phyloP scores from a whole-genome alignment of 2,888 invertebrate genomes.

The Heliconius aoede region DNA sequence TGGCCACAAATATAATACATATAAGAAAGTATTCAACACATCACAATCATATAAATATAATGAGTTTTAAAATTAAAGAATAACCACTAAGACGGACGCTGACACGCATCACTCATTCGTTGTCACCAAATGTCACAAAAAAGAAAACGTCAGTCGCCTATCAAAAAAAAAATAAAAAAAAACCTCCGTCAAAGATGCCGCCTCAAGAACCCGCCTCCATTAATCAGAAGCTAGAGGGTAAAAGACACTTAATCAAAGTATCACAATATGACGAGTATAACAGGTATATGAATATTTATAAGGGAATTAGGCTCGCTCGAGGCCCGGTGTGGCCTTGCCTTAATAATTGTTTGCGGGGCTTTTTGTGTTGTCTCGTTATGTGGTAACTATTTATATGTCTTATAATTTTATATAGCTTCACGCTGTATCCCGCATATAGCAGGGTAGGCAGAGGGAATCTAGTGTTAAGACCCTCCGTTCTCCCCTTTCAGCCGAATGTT shows the following conservation, averaged over 20 bases:
- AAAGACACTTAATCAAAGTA: slow-evolving; percentile 80
- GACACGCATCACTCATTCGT: slow-evolving; percentile 40
- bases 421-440: too few relatives aligned
- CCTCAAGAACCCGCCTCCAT: slow-evolving; percentile 61
- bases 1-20: too few relatives aligned
- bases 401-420: too few relatives aligned
- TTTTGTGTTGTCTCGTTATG: slow-evolving; percentile 48
- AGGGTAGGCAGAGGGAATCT: too few relatives aligned
- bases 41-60: background rate
- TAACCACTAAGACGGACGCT: slow-evolving; percentile 19
- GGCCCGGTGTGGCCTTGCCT: slow-evolving; percentile 59
- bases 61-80: background rate
- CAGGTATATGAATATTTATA: slow-evolving; percentile 79
- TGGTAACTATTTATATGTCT: slow-evolving; percentile 24
- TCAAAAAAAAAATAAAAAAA: slow-evolving; percentile 36
- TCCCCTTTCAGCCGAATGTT: too few relatives aligned
- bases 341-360: slow-evolving; percentile 61
- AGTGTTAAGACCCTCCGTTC: too few relatives aligned
- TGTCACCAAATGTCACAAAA: slow-evolving; percentile 46
- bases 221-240: slow-evolving; percentile 67
- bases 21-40: background rate
- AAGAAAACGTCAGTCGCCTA: slow-evolving; percentile 50
- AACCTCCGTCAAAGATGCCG: slow-evolving; percentile 53
- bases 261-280: slow-evolving; percentile 76
- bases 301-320: slow-evolving; percentile 68